Conservation (phyloP, 2,113 vertebrate species). For the Podarcis muralis region DNA sequence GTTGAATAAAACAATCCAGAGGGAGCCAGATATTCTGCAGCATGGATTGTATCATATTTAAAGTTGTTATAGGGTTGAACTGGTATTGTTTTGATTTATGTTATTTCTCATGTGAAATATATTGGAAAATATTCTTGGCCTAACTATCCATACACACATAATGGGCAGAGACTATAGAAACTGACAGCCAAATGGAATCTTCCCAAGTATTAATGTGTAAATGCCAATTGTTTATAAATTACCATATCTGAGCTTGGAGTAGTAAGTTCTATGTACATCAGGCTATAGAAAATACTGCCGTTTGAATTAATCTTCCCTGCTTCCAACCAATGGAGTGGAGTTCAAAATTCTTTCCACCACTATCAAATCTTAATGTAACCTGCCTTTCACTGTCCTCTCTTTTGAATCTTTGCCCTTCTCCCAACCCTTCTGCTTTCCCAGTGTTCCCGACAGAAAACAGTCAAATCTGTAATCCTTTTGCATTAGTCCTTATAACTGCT, state of each 20-base stretch:
- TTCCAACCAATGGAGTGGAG: conserved; percentile 25
- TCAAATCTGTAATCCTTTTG: too few relatives aligned
- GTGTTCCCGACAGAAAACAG: too few relatives aligned
- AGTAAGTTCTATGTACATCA: conserved; percentile 16
- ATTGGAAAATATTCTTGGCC: conserved; percentile 50
- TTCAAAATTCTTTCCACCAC: conserved; percentile 35
- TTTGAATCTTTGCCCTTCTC: not conserved
- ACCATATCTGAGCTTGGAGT: too few relatives aligned
- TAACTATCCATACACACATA: conserved; percentile 20
- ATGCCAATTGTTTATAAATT: conserved; percentile 47
- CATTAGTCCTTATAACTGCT: too few relatives aligned
- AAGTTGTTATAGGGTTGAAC: conserved; percentile 11
- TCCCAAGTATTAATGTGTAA: conserved; percentile 27
- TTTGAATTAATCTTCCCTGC: conserved; percentile 30
- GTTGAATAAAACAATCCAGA: conserved; percentile 34
- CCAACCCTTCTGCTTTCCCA: not conserved
- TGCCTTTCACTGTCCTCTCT: not conserved
- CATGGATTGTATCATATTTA: conserved; percentile 37
- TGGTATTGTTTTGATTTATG: conserved; percentile 54
- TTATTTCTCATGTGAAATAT: conserved; percentile 50
- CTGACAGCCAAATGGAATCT: conserved; percentile 56
- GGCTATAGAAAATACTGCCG: conserved; percentile 36
- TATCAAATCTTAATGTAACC: conserved; percentile 7
- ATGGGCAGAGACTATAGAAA: conserved; percentile 35
- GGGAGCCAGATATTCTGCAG: conserved; percentile 35